Evolutionary conservation across 1,140 invertebrate genomes (phyloP).

Genomic region (Oscheius sp.): DNA sequence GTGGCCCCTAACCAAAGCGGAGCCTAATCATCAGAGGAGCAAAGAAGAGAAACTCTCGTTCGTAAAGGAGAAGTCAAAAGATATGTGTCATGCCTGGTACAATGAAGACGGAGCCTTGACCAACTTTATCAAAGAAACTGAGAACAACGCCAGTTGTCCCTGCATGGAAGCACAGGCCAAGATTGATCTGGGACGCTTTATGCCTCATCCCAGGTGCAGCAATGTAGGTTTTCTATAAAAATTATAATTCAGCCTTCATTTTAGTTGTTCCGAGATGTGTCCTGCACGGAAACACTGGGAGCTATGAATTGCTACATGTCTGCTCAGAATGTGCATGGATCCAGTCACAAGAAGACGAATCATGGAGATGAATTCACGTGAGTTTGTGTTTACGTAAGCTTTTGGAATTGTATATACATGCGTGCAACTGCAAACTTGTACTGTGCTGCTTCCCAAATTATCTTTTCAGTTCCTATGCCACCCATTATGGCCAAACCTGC

Average conservation of each 20-base stretch:
- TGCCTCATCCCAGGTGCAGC: conserved; percentile 57
- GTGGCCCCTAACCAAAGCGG: conserved; percentile 52
- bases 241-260: conserved; percentile 22
- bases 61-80: conserved; percentile 49
- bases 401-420: too few species aligned
- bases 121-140: conserved; percentile 53
- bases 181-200: conserved; percentile 55
- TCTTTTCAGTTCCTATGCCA: conserved; percentile 47
- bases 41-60: conserved; percentile 47
- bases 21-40: conserved; percentile 35
- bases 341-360: conserved; percentile 28
- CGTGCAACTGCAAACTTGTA: too few species aligned
- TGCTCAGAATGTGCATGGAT: conserved; percentile 59
- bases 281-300: conserved; percentile 56
- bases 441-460: neutral
- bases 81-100: conserved; percentile 60
- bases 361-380: neutral
- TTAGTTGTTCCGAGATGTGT: conserved; percentile 55
- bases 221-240: neutral
- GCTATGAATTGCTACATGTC: conserved; percentile 49
- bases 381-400: too few species aligned
- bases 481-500: conserved; percentile 60
- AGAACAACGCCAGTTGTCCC: conserved; percentile 59
- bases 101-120: conserved; percentile 57
- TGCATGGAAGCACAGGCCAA: conserved; percentile 57